Base-by-base conservation (phyloP, 2,797 vertebrate species). In the Chelidonichthys spinosus region DNA sequence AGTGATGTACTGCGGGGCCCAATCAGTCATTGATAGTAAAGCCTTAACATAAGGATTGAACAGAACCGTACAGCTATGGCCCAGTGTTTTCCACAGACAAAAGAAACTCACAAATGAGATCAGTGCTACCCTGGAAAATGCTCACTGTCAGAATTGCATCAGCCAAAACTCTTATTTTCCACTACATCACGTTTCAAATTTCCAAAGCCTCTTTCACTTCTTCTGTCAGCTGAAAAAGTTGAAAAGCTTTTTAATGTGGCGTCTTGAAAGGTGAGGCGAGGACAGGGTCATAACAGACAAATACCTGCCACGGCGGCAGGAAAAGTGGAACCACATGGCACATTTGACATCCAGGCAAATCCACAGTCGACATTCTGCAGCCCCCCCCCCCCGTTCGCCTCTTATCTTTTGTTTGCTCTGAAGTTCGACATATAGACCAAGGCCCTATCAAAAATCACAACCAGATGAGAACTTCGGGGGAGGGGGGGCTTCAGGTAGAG, bases 371-470 rank as follows among this genome's bases (percentile, higher is more conserved):
- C 80, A 81, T 88, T 85, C 69, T 87, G 90, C 89, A 81, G 47
- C 33, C 71, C 4, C n/a, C 14, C 9, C 9, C 69, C 7, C 36
- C 68, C 42, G 42, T 49, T 50, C 42, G 6, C 63, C 69, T 84
- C 83, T 85, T 82, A 85, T 92, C 87, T 90, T 79, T 83, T 84
- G 85, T 92, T 92, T 90, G 79, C 85, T 92, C 87, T 91, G 83
- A 93, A 91, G 90, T 93, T 86, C 79, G 53, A 90, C 85, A 76
- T 85, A 90, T 76, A 92, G 87, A 84, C 81, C 36, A 64, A 81
- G 83, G 72, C 84, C 83, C 77, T 92, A 93, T 94, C 92, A 94
- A 93, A 94, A 95, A 95, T 95, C 94, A 95, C 95, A 95, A 93
- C 87, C 79, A 84, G 79, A 88, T 4, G 80, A 82, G 87, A 75